Percentiles rank a stretch among this genome's conserved stretches.
These are phyloP conservation scores for Pyrochroa serraticornis DNA, from an alignment of 2,888 invertebrate species.

Conservation along the genomic window DNA sequence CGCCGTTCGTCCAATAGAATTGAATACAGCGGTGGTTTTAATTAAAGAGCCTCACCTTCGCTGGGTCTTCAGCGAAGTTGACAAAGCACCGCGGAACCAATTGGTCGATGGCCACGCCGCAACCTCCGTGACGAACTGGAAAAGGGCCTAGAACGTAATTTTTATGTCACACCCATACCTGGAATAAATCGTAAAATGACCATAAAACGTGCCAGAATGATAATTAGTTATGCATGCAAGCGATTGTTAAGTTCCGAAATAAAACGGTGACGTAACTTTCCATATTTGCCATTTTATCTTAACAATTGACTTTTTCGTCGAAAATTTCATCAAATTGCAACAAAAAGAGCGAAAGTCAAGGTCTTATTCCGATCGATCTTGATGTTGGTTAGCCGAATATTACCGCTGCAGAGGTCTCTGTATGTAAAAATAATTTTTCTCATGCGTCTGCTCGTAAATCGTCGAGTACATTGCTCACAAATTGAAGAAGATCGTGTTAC, in stretches of 20 bases:
- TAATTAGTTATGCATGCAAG: conserved; percentile 41
- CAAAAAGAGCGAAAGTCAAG: no score
- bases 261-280: conserved; percentile 44
- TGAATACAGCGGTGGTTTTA: no score
- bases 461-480: conserved; percentile 19
- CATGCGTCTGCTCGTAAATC: conserved; percentile 25
- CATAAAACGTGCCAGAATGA: conserved; percentile 28
- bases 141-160: not conserved
- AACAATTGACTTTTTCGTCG: not conserved
- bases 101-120: not conserved
- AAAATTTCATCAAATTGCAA: no score
- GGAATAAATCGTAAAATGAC: conserved; percentile 33
- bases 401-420: not conserved
- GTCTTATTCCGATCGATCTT: no score
- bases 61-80: no score
- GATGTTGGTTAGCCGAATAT: no score
- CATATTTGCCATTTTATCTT: conserved; percentile 41
- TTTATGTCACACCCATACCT: conserved; percentile 29
- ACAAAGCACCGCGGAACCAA: not conserved
- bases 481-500: conserved; percentile 25
- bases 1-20: no score
- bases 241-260: conserved; percentile 42
- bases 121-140: conserved; percentile 2
- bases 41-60: no score
- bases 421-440: conserved; percentile 19